Percentiles rank a stretch among this genome's conserved stretches.
phyloP scores from a whole-genome alignment of 2,797 vertebrate genomes.

The Xenops minutus region DNA sequence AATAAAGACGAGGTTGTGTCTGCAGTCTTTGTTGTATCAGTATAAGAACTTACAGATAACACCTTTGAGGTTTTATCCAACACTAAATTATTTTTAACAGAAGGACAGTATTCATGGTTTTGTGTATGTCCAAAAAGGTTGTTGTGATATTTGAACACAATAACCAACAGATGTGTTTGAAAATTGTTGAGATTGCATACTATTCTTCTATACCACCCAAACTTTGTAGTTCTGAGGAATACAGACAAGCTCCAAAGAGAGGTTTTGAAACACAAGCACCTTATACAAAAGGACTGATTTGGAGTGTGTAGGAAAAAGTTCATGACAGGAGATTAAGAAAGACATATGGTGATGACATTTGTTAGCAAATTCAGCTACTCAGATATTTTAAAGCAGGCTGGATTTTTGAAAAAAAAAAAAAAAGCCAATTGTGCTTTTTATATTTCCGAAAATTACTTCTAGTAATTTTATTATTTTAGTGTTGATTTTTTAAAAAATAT shows the following conservation, averaged over 20 bases:
- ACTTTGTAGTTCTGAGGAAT: neutral
- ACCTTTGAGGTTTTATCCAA: neutral
- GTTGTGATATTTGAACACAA: neutral
- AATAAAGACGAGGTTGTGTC: neutral
- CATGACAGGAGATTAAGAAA: neutral
- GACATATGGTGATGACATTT: neutral
- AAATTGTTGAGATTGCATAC: neutral
- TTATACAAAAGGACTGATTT: neutral
- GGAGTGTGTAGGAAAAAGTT: neutral
- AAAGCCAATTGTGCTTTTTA: fast-evolving
- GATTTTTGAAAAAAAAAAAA: neutral
- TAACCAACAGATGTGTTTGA: neutral
- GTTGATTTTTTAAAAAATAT: neutral
- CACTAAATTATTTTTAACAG: neutral
- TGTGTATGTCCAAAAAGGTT: neutral
- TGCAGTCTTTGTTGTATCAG: neutral
- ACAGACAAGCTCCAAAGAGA: neutral
- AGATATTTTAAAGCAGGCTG: neutral
- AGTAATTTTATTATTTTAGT: neutral
- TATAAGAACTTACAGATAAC: neutral
- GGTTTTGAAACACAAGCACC: neutral
- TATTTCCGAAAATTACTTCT: neutral
- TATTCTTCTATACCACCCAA: neutral
- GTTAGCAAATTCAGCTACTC: neutral
- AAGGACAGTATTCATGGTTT: neutral